A percentile compares a stretch with the other conserved stretches of the same genome.
Evolutionary conservation across 1,140 invertebrate genomes (phyloP).

Genomic region (Phocides pigmalion): DNA sequence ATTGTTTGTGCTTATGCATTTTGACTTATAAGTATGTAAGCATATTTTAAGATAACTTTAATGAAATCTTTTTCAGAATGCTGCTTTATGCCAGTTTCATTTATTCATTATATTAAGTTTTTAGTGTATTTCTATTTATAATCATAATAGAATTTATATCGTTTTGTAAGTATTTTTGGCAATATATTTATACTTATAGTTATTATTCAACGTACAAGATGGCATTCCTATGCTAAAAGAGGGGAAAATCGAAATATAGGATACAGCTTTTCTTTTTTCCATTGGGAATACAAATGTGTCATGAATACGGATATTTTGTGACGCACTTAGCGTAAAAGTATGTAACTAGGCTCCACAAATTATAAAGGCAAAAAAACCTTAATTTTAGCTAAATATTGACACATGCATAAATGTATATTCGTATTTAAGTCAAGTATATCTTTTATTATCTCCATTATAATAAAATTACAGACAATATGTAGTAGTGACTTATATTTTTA

Average conservation of each 20-base stretch:
- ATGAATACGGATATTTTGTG: slow-evolving; percentile 11
- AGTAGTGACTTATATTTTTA: too few species aligned
- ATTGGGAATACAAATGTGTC: slow-evolving; percentile 16
- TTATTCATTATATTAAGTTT: background rate
- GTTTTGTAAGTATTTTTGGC: too few species aligned
- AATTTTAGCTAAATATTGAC: too few species aligned
- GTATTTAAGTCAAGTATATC: too few species aligned
- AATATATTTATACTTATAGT: too few species aligned
- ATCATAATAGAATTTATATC: too few species aligned
- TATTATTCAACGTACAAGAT: background rate
- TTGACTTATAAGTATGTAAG: background rate
- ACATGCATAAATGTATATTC: too few species aligned
- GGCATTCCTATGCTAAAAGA: background rate
- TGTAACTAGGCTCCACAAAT: too few species aligned
- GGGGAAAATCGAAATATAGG: background rate
- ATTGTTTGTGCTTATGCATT: background rate
- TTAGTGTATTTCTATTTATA: background rate
- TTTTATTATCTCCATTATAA: too few species aligned
- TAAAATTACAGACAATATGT: too few species aligned
- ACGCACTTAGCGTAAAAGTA: background rate
- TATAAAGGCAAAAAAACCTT: too few species aligned
- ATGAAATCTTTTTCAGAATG: slow-evolving; percentile 2
- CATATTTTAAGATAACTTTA: background rate
- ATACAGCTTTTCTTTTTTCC: slow-evolving; percentile 5
- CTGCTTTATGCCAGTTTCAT: background rate